Base-by-base conservation (phyloP, 2,888 invertebrate genomes). In the Hyppa rectilinea region DNA sequence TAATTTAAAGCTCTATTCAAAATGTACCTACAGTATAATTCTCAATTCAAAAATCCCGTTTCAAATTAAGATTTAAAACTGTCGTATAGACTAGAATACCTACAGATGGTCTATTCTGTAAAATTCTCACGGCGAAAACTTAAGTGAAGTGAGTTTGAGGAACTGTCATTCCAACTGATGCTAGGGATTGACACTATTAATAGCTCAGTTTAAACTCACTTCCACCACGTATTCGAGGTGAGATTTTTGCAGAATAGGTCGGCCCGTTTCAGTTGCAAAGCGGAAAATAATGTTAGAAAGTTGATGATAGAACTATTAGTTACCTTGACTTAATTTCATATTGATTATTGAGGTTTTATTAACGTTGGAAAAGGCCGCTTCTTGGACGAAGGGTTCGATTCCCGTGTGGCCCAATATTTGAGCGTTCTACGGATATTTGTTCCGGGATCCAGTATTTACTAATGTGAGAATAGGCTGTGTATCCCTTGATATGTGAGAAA, bases 321-420 rank as follows among this genome's bases (percentile, higher is more conserved):
- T 17, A 31, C 17, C 17, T 56, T 31, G 17, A 23, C 9, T 4
- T 23, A 14, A 26, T 23, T 23, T n/a, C 20, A 31, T 45, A 36
- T 14, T 26, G 7, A 17, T 38, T 26, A 34, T 4, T 38, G 31
- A 52, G 50, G n/a, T 29, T n/a, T 59, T 14, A n/a, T 49, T 12
- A n/a, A 12, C 10, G 4, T 50, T 36, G 26, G 45, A 6, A 53
- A 29, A 34, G 10, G 3, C 10, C 0, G 20, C 1, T n/a, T 36
- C 20, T 31, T 31, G 14, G 5, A 0, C 7, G 0, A 63, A 53
- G 31, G 52, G 17, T 62, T 47, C 20, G 14, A 75, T 31, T 55
- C 43, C 60, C 53, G 29, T 7, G 9, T 17, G 14, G 26, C 0
- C 2, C 4, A 49, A 55, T 75, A 67, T 75, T 75, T 60, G 50